Percentiles rank a stretch among this genome's conserved stretches.
These are phyloP conservation scores for Ciconia nigra DNA, from an alignment of 2,797 vertebrate species.

Conservation along the genomic window DNA sequence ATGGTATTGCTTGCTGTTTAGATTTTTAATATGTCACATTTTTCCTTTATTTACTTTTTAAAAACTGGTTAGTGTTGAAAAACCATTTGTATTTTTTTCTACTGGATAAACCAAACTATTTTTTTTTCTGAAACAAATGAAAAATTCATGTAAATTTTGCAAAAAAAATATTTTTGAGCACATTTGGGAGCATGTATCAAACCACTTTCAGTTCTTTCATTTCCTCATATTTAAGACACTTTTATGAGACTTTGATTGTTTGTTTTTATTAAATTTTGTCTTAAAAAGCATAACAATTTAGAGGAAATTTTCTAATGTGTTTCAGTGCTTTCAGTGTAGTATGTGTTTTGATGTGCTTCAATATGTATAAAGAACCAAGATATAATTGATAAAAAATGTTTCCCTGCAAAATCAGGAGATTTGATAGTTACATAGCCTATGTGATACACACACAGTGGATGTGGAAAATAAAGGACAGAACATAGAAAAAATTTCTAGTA, in stretches of 20 bases:
- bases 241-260: not conserved
- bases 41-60: not conserved
- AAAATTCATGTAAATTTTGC: not conserved
- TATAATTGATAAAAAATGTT: not conserved
- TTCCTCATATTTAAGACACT: not conserved
- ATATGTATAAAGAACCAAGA: not conserved
- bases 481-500: not conserved
- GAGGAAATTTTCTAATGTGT: constrained; percentile 51
- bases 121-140: not conserved
- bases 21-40: not conserved
- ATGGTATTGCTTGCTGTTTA: not conserved
- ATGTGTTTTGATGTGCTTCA: not conserved
- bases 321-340: not conserved
- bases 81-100: not conserved
- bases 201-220: not conserved
- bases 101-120: not conserved
- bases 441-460: not conserved
- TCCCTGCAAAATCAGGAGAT: not conserved
- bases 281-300: constrained; percentile 3
- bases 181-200: not conserved
- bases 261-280: not conserved
- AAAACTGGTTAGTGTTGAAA: not conserved
- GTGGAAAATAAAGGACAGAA: not conserved
- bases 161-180: not conserved
- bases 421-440: not conserved